Percentiles rank a stretch among this genome's conserved stretches.
Evolutionary conservation across 2,888 invertebrate species (phyloP).

Genomic region (Alviniconcha strummeri): DNA sequence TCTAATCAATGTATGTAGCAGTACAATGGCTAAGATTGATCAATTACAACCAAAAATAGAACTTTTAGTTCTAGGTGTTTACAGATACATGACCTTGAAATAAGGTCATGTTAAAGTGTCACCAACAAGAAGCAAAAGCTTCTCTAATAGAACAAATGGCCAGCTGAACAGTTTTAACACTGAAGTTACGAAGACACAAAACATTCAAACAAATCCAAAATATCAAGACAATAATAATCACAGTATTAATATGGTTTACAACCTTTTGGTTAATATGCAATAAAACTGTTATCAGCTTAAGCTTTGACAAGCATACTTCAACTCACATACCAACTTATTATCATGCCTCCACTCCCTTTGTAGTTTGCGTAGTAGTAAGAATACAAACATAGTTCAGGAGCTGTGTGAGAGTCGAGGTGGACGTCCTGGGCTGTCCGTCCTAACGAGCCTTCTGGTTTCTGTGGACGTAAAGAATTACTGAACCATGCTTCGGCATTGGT

Average conservation of each 20-base stretch:
- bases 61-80: no score
- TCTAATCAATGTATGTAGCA: no score
- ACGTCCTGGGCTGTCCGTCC: no score
- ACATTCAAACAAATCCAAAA: background rate
- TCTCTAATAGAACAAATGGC: background rate
- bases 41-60: no score
- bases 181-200: background rate
- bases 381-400: no score
- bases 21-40: no score
- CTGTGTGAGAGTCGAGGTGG: no score
- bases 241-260: background rate
- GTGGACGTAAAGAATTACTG: no score
- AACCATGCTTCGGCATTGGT: no score
- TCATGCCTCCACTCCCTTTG: no score
- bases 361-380: no score
- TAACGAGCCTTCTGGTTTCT: no score
- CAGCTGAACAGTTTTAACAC: background rate
- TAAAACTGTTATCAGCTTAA: conserved; percentile 13
- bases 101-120: background rate
- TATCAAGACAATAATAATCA: background rate
- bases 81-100: background rate
- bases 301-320: background rate
- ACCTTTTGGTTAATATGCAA: background rate
- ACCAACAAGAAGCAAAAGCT: background rate
- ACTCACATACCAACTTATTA: background rate